Percentiles rank a stretch among this genome's conserved stretches.
These are phyloP conservation scores for Amiota mariae DNA, from an alignment of 2,888 invertebrate genomes.

Conservation along the genomic window DNA sequence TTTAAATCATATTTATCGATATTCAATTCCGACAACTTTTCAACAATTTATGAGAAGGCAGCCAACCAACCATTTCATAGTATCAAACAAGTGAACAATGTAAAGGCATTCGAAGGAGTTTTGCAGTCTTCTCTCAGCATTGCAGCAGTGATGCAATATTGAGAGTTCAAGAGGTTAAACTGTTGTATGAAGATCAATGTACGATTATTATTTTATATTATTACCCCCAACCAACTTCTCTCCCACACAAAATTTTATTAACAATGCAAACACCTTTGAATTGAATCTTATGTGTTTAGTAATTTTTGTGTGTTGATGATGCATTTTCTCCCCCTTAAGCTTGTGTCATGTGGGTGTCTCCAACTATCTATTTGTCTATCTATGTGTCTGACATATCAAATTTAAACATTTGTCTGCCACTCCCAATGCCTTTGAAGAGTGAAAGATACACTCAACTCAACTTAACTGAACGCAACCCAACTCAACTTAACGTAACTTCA, in stretches of 20 bases:
- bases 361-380: no score
- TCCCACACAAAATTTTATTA: not conserved
- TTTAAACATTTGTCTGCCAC: conserved; percentile 21
- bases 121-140: not conserved
- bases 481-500: no score
- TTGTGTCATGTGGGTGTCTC: conserved; percentile 24
- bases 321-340: conserved; percentile 22
- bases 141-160: conserved; percentile 52
- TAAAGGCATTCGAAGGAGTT: conserved; percentile 4
- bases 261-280: not conserved
- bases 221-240: not conserved
- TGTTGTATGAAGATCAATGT: conserved; percentile 65
- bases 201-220: conserved; percentile 44
- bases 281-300: not conserved
- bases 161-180: conserved; percentile 61
- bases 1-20: conserved; percentile 58
- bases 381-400: no score
- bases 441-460: not conserved
- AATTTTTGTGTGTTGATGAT: not conserved
- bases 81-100: no score
- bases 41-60: conserved; percentile 10
- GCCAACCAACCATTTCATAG: no score
- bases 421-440: conserved; percentile 14
- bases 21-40: conserved; percentile 54
- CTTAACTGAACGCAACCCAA: no score